Evolutionary conservation across 1,140 invertebrate species (phyloP).

Genomic region (Heliothis subflexa): DNA sequence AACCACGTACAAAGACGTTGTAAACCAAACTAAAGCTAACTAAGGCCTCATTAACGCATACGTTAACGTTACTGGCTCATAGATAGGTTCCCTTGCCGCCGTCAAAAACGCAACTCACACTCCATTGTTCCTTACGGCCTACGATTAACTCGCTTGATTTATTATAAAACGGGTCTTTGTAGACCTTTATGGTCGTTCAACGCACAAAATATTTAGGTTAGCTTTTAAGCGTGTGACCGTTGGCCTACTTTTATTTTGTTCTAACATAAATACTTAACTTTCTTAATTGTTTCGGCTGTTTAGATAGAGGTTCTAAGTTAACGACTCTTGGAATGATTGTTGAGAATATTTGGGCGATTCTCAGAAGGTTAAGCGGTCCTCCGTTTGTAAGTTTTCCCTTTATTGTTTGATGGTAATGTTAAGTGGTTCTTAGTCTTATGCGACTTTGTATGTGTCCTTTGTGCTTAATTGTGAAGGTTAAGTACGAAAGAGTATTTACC

Average conservation of each 20-base stretch:
- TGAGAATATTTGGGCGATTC: conserved; percentile 24
- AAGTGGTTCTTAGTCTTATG: conserved; percentile 29
- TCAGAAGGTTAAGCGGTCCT: background rate
- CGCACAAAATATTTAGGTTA: conserved; percentile 49
- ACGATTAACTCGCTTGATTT: conserved; percentile 61
- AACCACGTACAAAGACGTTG: conserved; percentile 13
- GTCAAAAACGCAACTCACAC: conserved; percentile 45
- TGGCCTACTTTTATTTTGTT: conserved; percentile 14
- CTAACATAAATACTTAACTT: conserved; percentile 24
- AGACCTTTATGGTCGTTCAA: conserved; percentile 61
- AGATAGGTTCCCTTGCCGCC: conserved; percentile 14
- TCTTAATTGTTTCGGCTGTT: conserved; percentile 24
- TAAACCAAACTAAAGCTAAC: conserved; percentile 14
- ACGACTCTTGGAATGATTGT: conserved; percentile 20
- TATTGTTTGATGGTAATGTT: conserved; percentile 30
- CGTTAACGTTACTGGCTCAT: conserved; percentile 24
- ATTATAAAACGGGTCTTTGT: conserved; percentile 63
- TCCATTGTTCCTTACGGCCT: conserved; percentile 45
- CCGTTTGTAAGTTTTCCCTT: conserved; percentile 17
- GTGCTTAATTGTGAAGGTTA: background rate
- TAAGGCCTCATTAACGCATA: conserved; percentile 33
- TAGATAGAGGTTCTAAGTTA: conserved; percentile 27
- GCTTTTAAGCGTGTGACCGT: conserved; percentile 44
- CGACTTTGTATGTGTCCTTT: conserved; percentile 15
- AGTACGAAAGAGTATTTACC: background rate